Conservation (phyloP, 2,888 invertebrate genomes). For the Rhamnusium bicolor region DNA sequence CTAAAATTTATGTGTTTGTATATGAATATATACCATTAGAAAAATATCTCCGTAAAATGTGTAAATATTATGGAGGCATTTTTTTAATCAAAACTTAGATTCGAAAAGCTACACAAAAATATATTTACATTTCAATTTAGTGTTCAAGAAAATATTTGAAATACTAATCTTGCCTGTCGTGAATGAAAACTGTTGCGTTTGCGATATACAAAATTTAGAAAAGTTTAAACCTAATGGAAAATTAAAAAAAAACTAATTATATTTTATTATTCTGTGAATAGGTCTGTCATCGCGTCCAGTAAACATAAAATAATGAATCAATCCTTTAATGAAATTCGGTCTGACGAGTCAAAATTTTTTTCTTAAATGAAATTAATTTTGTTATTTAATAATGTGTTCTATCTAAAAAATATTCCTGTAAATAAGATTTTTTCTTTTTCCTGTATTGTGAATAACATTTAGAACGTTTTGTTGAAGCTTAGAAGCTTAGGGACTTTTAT, state of each 20-base stretch:
- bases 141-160: neutral
- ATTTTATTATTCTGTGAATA: neutral
- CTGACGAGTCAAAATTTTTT: neutral
- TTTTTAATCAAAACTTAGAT: neutral
- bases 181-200: neutral
- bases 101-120: neutral
- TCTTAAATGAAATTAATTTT: no score
- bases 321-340: neutral
- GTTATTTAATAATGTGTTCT: no score
- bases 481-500: conserved; percentile 6
- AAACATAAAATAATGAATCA: neutral
- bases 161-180: neutral
- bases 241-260: neutral
- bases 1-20: conserved; percentile 29
- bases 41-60: conserved; percentile 4
- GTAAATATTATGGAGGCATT: neutral
- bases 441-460: neutral
- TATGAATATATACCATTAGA: conserved; percentile 9
- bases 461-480: neutral
- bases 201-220: neutral
- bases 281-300: neutral
- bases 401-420: neutral
- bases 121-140: neutral
- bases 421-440: neutral
- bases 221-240: neutral